phyloP scores from a whole-genome alignment of 2,797 vertebrate genomes.

The Pangasius djambal region DNA sequence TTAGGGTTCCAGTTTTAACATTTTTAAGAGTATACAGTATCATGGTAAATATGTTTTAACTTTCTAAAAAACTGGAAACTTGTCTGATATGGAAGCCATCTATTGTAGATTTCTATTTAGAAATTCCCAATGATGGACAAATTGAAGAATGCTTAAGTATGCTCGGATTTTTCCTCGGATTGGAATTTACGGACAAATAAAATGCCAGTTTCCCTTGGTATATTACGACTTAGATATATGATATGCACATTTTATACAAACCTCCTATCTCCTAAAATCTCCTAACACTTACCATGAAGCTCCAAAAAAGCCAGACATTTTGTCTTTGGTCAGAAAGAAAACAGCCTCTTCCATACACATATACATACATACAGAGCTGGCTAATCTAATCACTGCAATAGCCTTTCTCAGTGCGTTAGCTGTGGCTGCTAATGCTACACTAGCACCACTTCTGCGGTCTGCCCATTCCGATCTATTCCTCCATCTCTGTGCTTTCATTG shows the following conservation, averaged over 20 bases:
- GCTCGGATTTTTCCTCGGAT: not conserved
- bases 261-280: no score
- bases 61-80: not conserved
- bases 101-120: not conserved
- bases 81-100: not conserved
- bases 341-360: not conserved
- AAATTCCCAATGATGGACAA: not conserved
- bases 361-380: not conserved
- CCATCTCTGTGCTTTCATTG: slow-evolving; percentile 36
- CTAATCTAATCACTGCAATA: slow-evolving; percentile 53
- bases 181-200: not conserved
- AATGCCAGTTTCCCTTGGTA: not conserved
- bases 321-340: not conserved
- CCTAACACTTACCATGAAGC: no score
- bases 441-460: slow-evolving; percentile 62
- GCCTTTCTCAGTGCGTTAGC: slow-evolving; percentile 45
- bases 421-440: slow-evolving; percentile 31
- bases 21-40: no score
- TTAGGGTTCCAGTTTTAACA: no score
- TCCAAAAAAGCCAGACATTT: not conserved
- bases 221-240: not conserved
- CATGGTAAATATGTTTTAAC: no score
- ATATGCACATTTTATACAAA: not conserved
- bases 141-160: not conserved
- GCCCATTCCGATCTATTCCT: slow-evolving; percentile 64